Conservation (phyloP, 2,888 invertebrate species). For the Drosophila rubida region DNA sequence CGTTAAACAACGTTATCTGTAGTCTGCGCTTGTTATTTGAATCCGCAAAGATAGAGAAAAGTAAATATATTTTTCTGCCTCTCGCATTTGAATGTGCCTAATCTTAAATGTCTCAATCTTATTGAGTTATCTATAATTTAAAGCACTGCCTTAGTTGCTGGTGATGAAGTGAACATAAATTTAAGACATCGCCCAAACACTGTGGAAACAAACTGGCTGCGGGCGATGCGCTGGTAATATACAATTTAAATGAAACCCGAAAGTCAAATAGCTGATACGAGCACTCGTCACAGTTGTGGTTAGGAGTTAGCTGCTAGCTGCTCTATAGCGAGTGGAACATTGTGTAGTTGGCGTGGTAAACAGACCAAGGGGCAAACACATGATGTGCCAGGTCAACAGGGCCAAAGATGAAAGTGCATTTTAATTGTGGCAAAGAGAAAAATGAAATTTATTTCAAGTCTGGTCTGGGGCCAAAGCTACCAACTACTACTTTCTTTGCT, state of each 20-base stretch:
- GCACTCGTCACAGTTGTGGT: not conserved
- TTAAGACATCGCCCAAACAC: not conserved
- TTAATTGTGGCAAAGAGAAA: conserved; percentile 42
- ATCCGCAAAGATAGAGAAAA: too few species aligned
- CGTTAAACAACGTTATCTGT: too few species aligned
- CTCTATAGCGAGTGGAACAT: not conserved
- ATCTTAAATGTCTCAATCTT: too few species aligned
- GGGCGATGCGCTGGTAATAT: not conserved
- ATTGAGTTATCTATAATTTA: too few species aligned
- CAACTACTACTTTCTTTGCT: conserved; percentile 15
- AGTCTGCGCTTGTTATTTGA: too few species aligned
- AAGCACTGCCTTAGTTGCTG: too few species aligned
- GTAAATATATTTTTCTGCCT: too few species aligned
- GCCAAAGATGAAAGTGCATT: conserved; percentile 57
- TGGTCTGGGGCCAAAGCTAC: conserved; percentile 13
- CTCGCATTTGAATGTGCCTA: too few species aligned
- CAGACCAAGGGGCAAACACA: conserved; percentile 8
- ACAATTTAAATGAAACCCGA: conserved; percentile 28
- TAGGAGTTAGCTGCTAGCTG: too few species aligned
- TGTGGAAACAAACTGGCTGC: not conserved
- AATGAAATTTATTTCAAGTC: conserved; percentile 17
- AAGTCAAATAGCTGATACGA: conserved; percentile 32
- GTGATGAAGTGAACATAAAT: too few species aligned
- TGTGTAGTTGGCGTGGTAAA: not conserved
- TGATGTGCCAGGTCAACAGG: conserved; percentile 31